Percentiles rank a stretch among this genome's conserved stretches.
Conservation (phyloP, 2,888 invertebrate species). For the Xylophagus ater region DNA sequence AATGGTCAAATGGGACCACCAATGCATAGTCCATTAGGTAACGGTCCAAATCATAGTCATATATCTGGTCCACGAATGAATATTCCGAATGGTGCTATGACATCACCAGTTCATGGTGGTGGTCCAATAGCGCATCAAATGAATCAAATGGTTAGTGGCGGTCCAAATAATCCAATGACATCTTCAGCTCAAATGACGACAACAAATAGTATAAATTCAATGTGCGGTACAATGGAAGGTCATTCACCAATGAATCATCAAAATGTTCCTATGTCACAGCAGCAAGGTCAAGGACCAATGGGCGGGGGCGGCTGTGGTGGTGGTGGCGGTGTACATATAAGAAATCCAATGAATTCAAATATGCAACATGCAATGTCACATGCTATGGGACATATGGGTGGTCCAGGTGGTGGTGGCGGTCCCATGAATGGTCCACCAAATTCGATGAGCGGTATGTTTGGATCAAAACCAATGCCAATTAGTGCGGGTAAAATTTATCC, state of each 20-base stretch:
- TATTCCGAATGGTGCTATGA: constrained; percentile 49
- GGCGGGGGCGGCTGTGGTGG: constrained; percentile 35
- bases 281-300: constrained; percentile 40
- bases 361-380: constrained; percentile 22
- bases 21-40: constrained; percentile 60
- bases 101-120: constrained; percentile 38
- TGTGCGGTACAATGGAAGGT: constrained; percentile 33
- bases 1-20: constrained; percentile 66
- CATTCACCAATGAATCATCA: constrained; percentile 33
- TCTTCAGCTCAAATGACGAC: constrained; percentile 17
- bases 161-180: constrained; percentile 35
- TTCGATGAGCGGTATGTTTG: constrained; percentile 31
- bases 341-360: constrained; percentile 17
- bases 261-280: constrained; percentile 41
- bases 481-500: constrained; percentile 86
- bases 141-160: constrained; percentile 44
- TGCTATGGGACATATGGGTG: constrained; percentile 42
- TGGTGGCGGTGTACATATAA: constrained; percentile 13
- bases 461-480: constrained; percentile 83
- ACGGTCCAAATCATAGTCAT: constrained; percentile 44
- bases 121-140: constrained; percentile 42
- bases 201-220: constrained; percentile 38
- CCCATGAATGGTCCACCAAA: constrained; percentile 21
- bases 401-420: constrained; percentile 23
- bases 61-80: constrained; percentile 39